Conservation (phyloP, 2,797 vertebrate genomes). For the Lagodon rhomboides region DNA sequence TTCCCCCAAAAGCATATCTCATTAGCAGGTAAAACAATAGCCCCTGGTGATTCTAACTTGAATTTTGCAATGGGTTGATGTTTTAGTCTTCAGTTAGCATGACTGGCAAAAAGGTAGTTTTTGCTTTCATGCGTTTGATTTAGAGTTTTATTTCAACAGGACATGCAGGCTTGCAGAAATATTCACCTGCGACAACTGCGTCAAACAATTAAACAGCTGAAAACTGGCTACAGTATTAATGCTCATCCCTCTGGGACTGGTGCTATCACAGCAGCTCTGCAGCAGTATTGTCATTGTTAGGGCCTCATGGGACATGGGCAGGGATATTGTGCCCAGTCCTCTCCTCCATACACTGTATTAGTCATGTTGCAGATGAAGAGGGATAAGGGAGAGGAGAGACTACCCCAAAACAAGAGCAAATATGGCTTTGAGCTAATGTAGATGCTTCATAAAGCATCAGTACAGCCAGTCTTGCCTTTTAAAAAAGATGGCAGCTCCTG, state of each 20-base stretch:
- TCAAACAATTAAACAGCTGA: conserved; percentile 51
- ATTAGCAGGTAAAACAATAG: not conserved
- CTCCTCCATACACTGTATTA: conserved; percentile 2
- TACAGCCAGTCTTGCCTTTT: not conserved
- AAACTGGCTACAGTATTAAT: conserved; percentile 47
- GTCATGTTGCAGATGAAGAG: conserved; percentile 17
- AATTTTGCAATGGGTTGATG: not conserved
- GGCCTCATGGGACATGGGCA: conserved; percentile 31
- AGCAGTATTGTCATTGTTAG: conserved; percentile 41
- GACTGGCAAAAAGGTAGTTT: not conserved
- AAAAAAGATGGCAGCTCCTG: not conserved
- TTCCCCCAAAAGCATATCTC: not conserved
- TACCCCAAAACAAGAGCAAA: conserved; percentile 2
- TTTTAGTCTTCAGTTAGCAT: not conserved
- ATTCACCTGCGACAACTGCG: conserved; percentile 28
- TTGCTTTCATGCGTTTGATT: conserved; percentile 32
- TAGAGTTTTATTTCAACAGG: conserved; percentile 20
- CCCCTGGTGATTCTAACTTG: not conserved
- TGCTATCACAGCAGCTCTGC: conserved; percentile 40
- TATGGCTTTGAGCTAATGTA: not conserved
- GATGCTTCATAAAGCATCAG: not conserved
- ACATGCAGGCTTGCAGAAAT: conserved; percentile 44
- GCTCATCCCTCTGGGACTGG: conserved; percentile 30
- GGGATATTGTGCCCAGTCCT: conserved; percentile 3
- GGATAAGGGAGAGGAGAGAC: not conserved